These are phyloP conservation scores for Drosophila atripex DNA, from an alignment of 2,888 invertebrate species.

Conservation along the genomic window DNA sequence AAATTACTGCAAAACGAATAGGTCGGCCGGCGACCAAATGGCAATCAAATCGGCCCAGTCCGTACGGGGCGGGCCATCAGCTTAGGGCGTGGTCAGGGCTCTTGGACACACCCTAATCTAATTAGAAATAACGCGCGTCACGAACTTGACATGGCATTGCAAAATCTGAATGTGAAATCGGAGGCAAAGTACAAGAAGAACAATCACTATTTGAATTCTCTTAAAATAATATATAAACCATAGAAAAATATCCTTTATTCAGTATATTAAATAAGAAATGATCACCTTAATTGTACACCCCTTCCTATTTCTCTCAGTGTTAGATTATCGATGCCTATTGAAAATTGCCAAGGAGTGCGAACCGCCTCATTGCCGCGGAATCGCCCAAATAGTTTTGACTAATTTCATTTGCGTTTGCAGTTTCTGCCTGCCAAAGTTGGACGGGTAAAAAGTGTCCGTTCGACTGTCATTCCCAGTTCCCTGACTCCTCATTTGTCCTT, in stretches of 20 bases:
- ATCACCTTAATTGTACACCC: not conserved
- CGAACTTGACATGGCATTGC: constrained; percentile 68
- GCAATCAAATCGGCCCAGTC: constrained; percentile 55
- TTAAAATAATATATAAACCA: no score
- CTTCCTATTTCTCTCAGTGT: not conserved
- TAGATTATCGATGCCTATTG: constrained; percentile 37
- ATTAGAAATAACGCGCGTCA: constrained; percentile 78
- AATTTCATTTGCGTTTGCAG: constrained; percentile 75
- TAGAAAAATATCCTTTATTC: no score
- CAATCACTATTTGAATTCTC: not conserved
- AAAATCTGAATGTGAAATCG: constrained; percentile 26
- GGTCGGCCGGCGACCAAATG: constrained; percentile 54
- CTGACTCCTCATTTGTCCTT: constrained; percentile 4
- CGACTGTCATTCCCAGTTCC: constrained; percentile 32
- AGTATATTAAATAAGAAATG: not conserved
- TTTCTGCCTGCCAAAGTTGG: constrained; percentile 62
- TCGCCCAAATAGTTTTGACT: constrained; percentile 68
- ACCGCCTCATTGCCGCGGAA: constrained; percentile 31
- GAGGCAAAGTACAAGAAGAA: not conserved
- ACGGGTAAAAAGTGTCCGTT: constrained; percentile 51
- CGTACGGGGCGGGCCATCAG: not conserved
- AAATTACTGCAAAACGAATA: constrained; percentile 59
- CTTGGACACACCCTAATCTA: constrained; percentile 66
- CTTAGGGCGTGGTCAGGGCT: constrained; percentile 9
- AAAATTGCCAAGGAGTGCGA: constrained; percentile 30